Evolutionary conservation across 2,113 vertebrate species (phyloP), one percentile per base, ranked within the genome.

Genomic region (Lutjanus erythropterus): DNA sequence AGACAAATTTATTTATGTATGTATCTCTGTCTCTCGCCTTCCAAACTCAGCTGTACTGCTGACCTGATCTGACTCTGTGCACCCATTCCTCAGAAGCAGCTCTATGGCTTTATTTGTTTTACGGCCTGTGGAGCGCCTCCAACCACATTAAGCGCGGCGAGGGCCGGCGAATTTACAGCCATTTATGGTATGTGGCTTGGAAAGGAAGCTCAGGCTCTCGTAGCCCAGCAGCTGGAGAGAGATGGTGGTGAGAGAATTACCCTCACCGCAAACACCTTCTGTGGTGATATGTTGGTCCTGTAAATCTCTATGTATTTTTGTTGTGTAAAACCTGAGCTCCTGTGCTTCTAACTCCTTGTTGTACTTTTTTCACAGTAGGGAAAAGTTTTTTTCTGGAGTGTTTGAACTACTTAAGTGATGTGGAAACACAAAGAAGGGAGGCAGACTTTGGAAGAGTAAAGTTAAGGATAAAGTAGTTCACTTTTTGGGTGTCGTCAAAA

Each of bases 171-270:
- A 66, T 83, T 84, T 83, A 86, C 50, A 83, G 82, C 90, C 92
- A 86, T 93, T 93, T 93, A 92, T 90, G 90, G 90, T 78, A 59
- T 67, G 90, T 80, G 83, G 76, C 67, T 58, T 49, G 70, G 72
- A 82, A 61, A 71, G 69, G 33, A 44, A 75, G 78, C 37, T 7
- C 0, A 41, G 39, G 80, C 82, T 66, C 3, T 8, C 0, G 29
- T 59, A 52, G 33, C 56, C 9, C 27, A 39, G 61, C 42, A 62
- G 83, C 55, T 16, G 9, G 37, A 44, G 44, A 56, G 56, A 67
- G 70, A 80, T 29, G 60, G 37, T 16, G 25, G 59, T 37, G 70
- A 80, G 47, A 70, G 61, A 55, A 80, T 37, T 53, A 29, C 53
- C 35, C 64, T 72, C 56, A 44, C 31, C 25, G 29, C 75, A 76